Percentiles rank a stretch among this genome's conserved stretches.
Conservation (phyloP, 2,888 invertebrate species). For the Myathropa florea region DNA sequence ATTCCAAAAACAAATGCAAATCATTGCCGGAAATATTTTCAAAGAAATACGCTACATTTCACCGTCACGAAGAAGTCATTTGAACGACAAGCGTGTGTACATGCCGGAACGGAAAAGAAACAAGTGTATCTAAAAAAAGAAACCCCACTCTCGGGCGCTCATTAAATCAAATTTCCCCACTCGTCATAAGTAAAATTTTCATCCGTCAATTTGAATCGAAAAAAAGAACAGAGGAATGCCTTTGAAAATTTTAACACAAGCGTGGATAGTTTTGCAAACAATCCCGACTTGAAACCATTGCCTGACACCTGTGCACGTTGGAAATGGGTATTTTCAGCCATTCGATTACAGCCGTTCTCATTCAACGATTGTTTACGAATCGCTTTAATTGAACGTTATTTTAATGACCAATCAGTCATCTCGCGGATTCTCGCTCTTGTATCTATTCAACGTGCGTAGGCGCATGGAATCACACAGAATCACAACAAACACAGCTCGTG, state of each 20-base stretch:
- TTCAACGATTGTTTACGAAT: conserved; percentile 12
- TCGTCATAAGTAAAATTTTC: not conserved
- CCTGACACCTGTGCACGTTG: not conserved
- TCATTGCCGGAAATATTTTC: not conserved
- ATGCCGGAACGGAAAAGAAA: not conserved
- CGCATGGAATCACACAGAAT: conserved; percentile 7
- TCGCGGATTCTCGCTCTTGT: not conserved
- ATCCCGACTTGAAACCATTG: not conserved
- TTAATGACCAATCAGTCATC: conserved; percentile 45
- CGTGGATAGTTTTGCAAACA: not conserved
- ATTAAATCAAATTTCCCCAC: not conserved
- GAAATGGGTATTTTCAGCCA: not conserved
- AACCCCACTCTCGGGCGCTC: not conserved
- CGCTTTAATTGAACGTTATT: conserved; percentile 30
- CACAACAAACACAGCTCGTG: not conserved
- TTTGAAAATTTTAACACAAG: not conserved
- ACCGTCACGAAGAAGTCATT: not conserved
- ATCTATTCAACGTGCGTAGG: not conserved
- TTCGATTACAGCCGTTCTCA: not conserved
- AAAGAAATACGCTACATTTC: not conserved
- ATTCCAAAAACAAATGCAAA: not conserved
- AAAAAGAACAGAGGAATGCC: not conserved
- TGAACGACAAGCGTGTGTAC: not conserved
- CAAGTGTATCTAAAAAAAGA: not conserved
- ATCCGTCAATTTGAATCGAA: not conserved